phyloP scores from a whole-genome alignment of 1,140 invertebrate species.

The Oedothorax gibbosus region DNA sequence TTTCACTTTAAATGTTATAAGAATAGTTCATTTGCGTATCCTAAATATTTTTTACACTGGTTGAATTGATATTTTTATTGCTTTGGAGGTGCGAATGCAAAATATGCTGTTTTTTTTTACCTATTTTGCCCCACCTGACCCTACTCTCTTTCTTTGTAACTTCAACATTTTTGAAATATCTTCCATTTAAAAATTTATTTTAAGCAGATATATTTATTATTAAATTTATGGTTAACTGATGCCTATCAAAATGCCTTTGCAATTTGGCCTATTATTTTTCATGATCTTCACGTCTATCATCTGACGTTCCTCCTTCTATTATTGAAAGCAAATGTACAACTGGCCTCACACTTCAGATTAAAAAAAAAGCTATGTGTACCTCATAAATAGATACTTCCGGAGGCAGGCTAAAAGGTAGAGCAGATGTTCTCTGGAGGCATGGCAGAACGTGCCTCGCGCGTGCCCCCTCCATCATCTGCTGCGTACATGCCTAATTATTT shows the following conservation, averaged over 20 bases:
- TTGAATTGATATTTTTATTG: too few relatives aligned
- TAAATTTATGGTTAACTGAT: neutral
- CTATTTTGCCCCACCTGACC: too few relatives aligned
- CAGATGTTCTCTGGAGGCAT: conserved; percentile 38
- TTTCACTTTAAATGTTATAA: too few relatives aligned
- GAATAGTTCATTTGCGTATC: too few relatives aligned
- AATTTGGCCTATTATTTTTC: neutral
- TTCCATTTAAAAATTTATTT: neutral
- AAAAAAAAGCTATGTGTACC: neutral
- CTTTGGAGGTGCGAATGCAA: too few relatives aligned
- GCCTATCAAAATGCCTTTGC: neutral
- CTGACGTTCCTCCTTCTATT: too few relatives aligned
- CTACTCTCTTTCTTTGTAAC: too few relatives aligned
- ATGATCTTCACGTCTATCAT: too few relatives aligned
- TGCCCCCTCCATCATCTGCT: neutral
- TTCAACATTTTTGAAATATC: neutral
- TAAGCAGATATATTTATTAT: neutral
- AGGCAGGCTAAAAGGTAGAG: neutral
- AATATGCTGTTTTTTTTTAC: too few relatives aligned
- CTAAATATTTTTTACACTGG: too few relatives aligned
- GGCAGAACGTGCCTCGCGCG: conserved; percentile 5
- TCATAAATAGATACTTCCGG: conserved; percentile 28
- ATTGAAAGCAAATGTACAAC: too few relatives aligned
- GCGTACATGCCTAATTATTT: conserved; percentile 32
- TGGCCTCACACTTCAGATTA: too few relatives aligned